phyloP scores from a whole-genome alignment of 2,797 vertebrate species.

The Siniperca obscura region DNA sequence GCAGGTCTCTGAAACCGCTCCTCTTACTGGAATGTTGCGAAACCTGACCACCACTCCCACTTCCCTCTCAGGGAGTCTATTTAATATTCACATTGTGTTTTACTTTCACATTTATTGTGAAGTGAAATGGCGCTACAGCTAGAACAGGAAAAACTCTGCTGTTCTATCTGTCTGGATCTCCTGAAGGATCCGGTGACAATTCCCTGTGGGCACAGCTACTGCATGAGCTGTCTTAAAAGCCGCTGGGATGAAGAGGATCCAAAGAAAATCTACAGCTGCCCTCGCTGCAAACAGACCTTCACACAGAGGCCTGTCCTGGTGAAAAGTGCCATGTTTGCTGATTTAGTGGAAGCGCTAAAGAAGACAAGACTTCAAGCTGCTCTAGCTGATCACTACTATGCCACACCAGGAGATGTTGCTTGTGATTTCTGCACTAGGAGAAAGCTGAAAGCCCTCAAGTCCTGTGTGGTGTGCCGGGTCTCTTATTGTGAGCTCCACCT shows the following conservation, averaged over 20 bases:
- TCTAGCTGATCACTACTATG: slow-evolving; percentile 1
- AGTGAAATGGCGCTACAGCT: slow-evolving; percentile 23
- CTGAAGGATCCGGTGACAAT: slow-evolving; percentile 19
- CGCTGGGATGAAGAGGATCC: slow-evolving; percentile 16
- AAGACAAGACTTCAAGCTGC: slow-evolving; percentile 10
- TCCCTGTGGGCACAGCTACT: slow-evolving; percentile 39
- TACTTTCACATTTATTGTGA: not conserved
- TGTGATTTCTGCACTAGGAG: slow-evolving; percentile 33
- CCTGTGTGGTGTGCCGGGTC: slow-evolving; percentile 33
- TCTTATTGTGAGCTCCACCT: slow-evolving; percentile 38
- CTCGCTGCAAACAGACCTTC: slow-evolving; percentile 22
- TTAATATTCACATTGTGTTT: not conserved
- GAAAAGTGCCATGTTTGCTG: slow-evolving; percentile 10
- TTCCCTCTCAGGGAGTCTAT: not conserved
- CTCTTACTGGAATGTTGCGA: not conserved
- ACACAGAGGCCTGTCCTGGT: slow-evolving; percentile 17
- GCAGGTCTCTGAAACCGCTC: not conserved
- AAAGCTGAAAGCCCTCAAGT: slow-evolving; percentile 37
- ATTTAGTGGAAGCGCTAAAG: slow-evolving; percentile 11
- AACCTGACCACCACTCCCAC: not conserved
- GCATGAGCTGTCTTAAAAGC: slow-evolving; percentile 10
- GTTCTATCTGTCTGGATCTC: slow-evolving; percentile 26
- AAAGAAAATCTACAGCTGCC: slow-evolving; percentile 11
- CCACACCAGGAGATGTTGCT: slow-evolving; percentile 1
- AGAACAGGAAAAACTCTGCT: slow-evolving; percentile 5